Conservation (phyloP, 2,888 invertebrate genomes). For the Cyaniris semiargus region DNA sequence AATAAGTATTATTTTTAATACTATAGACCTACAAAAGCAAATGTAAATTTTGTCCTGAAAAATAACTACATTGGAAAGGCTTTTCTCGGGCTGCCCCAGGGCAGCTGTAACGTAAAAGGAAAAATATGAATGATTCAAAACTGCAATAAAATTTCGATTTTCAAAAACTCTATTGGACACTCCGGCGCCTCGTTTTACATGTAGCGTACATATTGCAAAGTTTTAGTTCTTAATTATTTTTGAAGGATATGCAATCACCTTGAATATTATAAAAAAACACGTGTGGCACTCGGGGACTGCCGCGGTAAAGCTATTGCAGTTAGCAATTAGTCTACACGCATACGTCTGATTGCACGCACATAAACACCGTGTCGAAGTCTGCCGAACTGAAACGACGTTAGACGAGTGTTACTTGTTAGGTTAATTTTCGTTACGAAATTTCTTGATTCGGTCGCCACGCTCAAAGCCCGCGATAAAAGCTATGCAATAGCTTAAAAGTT, state of each 20-base stretch:
- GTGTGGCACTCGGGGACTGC: too few relatives aligned
- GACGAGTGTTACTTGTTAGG: too few relatives aligned
- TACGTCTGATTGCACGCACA: too few relatives aligned
- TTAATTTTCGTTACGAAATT: too few relatives aligned
- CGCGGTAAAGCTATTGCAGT: too few relatives aligned
- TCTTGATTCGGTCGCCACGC: too few relatives aligned
- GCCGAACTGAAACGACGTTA: too few relatives aligned
- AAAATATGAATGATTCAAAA: conserved; percentile 17
- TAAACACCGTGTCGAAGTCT: too few relatives aligned
- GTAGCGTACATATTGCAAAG: background rate
- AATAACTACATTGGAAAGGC: conserved; percentile 1
- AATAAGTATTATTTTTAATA: too few relatives aligned
- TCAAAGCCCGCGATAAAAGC: too few relatives aligned
- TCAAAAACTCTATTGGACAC: conserved; percentile 1
- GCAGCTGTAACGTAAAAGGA: conserved; percentile 8
- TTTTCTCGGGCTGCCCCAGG: background rate
- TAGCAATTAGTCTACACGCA: too few relatives aligned
- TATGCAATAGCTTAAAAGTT: background rate
- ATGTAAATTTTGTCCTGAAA: background rate
- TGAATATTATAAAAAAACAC: background rate
- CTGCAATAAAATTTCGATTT: background rate
- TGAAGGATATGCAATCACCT: background rate
- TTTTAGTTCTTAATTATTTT: background rate
- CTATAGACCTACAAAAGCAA: background rate
- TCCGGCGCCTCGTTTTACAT: background rate